Evolutionary conservation across 92 coral and sea anemone species (phyloP).

Genomic region (Phenganax stokvisi): DNA sequence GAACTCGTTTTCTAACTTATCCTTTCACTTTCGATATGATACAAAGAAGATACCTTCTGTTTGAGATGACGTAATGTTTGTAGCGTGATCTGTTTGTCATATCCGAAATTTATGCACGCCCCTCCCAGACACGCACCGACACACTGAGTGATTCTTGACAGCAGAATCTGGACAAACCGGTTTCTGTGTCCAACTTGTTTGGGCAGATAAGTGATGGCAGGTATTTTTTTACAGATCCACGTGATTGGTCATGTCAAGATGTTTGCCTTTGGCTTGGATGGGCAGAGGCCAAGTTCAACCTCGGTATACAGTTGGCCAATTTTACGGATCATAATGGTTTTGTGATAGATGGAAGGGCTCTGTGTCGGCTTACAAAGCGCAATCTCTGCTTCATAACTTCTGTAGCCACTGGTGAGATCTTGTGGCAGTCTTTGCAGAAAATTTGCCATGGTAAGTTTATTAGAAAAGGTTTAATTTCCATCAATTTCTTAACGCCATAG

Average conservation of each 20-base stretch:
- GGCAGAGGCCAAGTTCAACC: conserved; percentile 30
- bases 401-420: conserved; percentile 11
- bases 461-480: neutral
- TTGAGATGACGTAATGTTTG: conserved; percentile 17
- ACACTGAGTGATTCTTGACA: neutral
- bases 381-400: conserved; percentile 23
- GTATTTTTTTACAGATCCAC: conserved; percentile 22
- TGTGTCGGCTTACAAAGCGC: conserved; percentile 14
- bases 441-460: conserved; percentile 23
- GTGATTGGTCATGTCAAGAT: conserved; percentile 26
- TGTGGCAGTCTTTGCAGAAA: conserved; percentile 23
- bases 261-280: conserved; percentile 32
- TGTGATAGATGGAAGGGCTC: conserved; percentile 14
- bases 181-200: neutral
- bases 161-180: conserved; percentile 10
- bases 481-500: neutral
- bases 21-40: conserved; percentile 21
- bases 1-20: neutral
- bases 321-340: neutral
- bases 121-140: neutral
- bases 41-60: neutral
- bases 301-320: conserved; percentile 9
- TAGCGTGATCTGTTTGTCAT: conserved; percentile 5
- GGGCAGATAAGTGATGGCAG: neutral
- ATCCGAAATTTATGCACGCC: neutral